Base-by-base conservation (phyloP, 1,140 invertebrate genomes). In the Akabosia matsudoensis region DNA sequence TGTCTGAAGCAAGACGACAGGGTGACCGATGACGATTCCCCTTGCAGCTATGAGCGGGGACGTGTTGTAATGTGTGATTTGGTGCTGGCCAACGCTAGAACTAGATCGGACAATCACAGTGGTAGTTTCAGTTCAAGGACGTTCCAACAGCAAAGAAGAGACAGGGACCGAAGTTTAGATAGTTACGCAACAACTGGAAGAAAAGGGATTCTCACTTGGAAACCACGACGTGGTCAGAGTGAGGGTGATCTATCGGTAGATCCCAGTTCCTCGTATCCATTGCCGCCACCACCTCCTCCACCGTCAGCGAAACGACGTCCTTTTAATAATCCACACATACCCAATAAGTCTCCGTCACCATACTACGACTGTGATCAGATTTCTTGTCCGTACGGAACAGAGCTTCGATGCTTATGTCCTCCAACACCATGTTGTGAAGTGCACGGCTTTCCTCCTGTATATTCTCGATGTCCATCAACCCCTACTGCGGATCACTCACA, bases 1-100 rank as follows among this genome's bases (percentile, higher is more conserved):
- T 45, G 52, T 31, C n/a, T 33, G 1, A 34, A 72, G 26, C 70
- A 72, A 72, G 70, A 45, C 22, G 33, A 28, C n/a, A 56, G 54
- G 22, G 37, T 18, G 37, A 56, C 54, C 4, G 61, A 67, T 31
- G 61, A 67, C 31, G 61, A 67, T 10, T 67, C 61, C 10, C 61
- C 61, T 3, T 67, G 61, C n/a, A 67, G 24, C 28, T 67, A 67
- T 31, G 61, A 67, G 61, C 24, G 61, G 7, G 74, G 54, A 16
- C 33, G 28, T 24, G 70, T 61, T 4, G 75, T 79, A 22, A 80
- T 80, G 79, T 80, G 79, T 64, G 79, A 80, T 34, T 45, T 80
- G 24, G 79, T 80, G 16, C 61, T 80, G 13, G 79, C 79, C 7
- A 80, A 80, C 70, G 71, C 74, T 1, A 78, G 75, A 72, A 51